These are phyloP conservation scores for Alethe castanea DNA, from an alignment of 2,113 vertebrate genomes.

Conservation along the genomic window DNA sequence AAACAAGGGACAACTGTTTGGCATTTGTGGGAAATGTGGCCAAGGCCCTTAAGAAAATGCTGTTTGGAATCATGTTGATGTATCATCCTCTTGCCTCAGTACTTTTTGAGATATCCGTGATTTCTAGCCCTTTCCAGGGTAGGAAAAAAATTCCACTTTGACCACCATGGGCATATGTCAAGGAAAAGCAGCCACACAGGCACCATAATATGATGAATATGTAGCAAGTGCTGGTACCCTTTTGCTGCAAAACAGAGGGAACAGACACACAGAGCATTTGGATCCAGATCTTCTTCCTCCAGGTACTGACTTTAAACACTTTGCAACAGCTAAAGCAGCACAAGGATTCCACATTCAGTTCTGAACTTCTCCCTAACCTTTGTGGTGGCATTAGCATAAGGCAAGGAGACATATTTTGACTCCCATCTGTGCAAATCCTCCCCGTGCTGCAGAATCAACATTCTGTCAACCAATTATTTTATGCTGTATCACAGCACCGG, in stretches of 20 bases:
- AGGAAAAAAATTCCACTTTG: not conserved
- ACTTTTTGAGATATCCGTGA: conserved; percentile 13
- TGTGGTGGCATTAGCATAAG: conserved; percentile 62
- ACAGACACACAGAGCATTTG: not conserved
- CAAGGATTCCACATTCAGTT: conserved; percentile 34
- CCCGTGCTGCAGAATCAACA: conserved; percentile 59
- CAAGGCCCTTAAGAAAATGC: not conserved
- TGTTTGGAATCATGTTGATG: not conserved
- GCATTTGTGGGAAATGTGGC: not conserved
- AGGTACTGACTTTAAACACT: conserved; percentile 8
- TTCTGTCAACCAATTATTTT: conserved; percentile 69
- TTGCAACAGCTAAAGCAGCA: conserved; percentile 28
- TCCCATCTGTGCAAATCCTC: conserved; percentile 66
- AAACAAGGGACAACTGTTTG: not conserved
- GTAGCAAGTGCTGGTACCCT: not conserved
- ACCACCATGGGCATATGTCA: not conserved
- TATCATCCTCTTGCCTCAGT: not conserved
- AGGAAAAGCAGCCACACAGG: not conserved
- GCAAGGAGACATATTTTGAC: conserved; percentile 64
- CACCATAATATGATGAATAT: not conserved
- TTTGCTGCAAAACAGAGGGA: not conserved
- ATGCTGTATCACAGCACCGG: conserved; percentile 49
- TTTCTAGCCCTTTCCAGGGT: not conserved
- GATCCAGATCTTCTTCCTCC: conserved; percentile 1
- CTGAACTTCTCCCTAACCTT: conserved; percentile 64